These are phyloP conservation scores for Hydropotes inermis DNA, from an alignment of 2,113 vertebrate genomes.

Conservation along the genomic window DNA sequence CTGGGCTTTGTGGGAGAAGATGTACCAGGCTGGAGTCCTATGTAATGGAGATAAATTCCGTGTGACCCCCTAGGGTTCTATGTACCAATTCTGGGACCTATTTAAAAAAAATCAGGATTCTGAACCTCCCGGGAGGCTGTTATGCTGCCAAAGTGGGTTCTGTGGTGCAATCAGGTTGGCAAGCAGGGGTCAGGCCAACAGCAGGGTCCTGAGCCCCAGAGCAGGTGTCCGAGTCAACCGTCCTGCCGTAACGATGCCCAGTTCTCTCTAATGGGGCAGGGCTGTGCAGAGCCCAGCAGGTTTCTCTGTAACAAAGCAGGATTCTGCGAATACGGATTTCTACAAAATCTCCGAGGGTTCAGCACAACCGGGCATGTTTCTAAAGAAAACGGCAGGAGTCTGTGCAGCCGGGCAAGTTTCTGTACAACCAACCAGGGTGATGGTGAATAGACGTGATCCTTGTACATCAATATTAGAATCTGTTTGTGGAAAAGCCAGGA, in stretches of 20 bases:
- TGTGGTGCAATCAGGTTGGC: neutral
- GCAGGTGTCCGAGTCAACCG: neutral
- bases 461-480: neutral
- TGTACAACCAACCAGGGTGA: neutral
- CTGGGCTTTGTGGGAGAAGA: neutral
- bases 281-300: neutral
- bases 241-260: accelerated
- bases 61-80: neutral
- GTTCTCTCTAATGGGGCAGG: neutral
- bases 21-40: neutral
- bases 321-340: slow-evolving; percentile 40
- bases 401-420: neutral
- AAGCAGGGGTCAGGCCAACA: neutral
- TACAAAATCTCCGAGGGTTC: neutral
- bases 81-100: neutral
- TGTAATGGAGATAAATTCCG: neutral
- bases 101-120: neutral
- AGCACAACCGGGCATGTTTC: neutral
- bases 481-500: neutral
- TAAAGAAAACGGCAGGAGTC: slow-evolving; percentile 35
- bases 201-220: neutral
- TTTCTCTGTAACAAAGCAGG: neutral
- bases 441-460: neutral
- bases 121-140: neutral
- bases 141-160: neutral